phyloP scores from a whole-genome alignment of 2,113 vertebrate genomes.

The Neodon shergylaensis region DNA sequence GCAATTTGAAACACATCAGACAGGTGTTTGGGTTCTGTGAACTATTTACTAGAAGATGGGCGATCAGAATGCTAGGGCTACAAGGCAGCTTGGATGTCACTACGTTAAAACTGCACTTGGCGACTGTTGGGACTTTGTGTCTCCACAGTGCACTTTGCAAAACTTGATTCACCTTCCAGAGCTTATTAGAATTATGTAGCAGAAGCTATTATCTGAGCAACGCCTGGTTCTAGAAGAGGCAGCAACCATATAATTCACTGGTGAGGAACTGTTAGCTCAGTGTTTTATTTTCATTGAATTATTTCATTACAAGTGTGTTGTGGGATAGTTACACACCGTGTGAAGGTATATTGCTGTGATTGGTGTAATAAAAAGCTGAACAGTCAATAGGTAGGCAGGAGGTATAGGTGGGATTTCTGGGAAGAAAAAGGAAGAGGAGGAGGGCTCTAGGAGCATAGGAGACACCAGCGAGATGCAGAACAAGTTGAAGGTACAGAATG shows the following conservation, averaged over 20 bases:
- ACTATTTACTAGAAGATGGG: background rate
- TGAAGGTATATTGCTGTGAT: background rate
- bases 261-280: background rate
- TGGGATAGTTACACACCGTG: background rate
- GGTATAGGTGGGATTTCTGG: background rate
- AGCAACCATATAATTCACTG: background rate
- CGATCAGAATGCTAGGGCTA: background rate
- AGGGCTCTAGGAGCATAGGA: background rate
- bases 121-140: background rate
- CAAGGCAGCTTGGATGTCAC: background rate
- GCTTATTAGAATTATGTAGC: background rate
- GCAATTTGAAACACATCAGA: background rate
- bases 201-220: background rate
- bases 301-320: background rate
- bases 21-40: background rate
- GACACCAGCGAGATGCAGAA: background rate
- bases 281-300: slow-evolving; percentile 19
- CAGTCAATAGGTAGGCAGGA: background rate
- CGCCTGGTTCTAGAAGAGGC: background rate
- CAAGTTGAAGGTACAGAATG: background rate
- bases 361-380: background rate
- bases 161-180: background rate
- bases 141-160: background rate
- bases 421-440: background rate
- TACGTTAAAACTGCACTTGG: background rate